Conservation (phyloP, 2,797 vertebrate genomes). For the Huso huso region DNA sequence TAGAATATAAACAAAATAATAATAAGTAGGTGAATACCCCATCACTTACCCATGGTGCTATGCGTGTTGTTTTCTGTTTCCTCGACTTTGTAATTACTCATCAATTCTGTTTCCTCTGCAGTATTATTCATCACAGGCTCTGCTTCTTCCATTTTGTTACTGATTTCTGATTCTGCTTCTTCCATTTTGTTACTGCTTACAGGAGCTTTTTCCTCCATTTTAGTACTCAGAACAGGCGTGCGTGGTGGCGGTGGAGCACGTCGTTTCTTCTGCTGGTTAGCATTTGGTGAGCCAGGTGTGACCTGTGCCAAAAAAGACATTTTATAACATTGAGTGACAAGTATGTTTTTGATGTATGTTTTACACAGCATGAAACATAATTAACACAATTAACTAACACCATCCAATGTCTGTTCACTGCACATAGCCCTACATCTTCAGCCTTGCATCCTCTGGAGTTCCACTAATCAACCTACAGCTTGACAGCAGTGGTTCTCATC, state of each 20-base stretch:
- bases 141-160: neutral
- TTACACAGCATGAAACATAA: too few species aligned
- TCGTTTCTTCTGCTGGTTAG: conserved; percentile 78
- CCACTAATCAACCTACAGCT: too few species aligned
- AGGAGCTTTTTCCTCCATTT: too few species aligned
- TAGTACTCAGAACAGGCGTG: conserved; percentile 31
- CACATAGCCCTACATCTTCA: too few species aligned
- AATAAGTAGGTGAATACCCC: neutral
- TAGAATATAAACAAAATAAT: neutral
- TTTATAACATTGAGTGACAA: too few species aligned
- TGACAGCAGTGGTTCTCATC: too few species aligned
- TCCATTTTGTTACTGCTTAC: neutral
- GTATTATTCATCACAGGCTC: conserved; percentile 21
- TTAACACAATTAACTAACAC: too few species aligned
- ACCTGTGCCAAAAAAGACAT: conserved; percentile 40
- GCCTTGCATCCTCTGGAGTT: too few species aligned
- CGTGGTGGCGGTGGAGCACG: conserved; percentile 77
- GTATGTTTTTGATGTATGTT: too few species aligned
- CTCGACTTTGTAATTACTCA: conserved; percentile 63
- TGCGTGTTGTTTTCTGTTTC: conserved; percentile 75
- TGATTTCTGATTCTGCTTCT: neutral
- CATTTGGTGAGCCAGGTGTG: conserved; percentile 51
- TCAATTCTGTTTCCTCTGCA: conserved; percentile 37
- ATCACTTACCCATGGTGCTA: conserved; percentile 76
- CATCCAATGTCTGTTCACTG: too few species aligned